phyloP scores from a whole-genome alignment of 2,888 invertebrate species.

The Norana najaformis region DNA sequence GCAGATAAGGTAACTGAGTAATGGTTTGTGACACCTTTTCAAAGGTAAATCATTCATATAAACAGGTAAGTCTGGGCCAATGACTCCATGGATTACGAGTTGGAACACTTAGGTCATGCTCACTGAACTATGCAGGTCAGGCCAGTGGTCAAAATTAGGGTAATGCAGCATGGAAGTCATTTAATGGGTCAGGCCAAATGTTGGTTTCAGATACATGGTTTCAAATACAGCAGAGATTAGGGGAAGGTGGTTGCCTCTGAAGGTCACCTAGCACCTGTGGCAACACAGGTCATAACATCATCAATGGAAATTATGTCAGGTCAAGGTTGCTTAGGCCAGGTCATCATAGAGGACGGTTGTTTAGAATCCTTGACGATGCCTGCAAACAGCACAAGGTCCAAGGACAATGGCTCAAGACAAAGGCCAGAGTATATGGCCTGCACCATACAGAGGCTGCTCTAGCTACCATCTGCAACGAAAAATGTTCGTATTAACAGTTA shows the following conservation, averaged over 20 bases:
- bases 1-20: neutral
- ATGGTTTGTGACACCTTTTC: neutral
- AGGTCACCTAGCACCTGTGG: neutral
- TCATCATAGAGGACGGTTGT: neutral
- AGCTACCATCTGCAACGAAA: conserved; percentile 26
- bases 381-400: neutral
- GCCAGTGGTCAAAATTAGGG: no score
- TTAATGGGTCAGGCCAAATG: no score
- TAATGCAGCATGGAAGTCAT: no score
- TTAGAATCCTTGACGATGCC: neutral
- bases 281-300: neutral
- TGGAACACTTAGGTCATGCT: neutral
- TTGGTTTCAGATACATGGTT: no score
- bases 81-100: no score
- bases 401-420: neutral
- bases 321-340: neutral
- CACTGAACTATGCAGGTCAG: neutral
- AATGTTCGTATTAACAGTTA: neutral
- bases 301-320: neutral
- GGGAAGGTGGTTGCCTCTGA: neutral
- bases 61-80: neutral
- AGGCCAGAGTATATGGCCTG: neutral
- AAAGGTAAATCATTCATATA: neutral
- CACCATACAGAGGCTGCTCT: neutral
- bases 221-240: neutral